Base-by-base conservation (phyloP, 2,797 vertebrate genomes). In the Amphiprion clarkii region DNA sequence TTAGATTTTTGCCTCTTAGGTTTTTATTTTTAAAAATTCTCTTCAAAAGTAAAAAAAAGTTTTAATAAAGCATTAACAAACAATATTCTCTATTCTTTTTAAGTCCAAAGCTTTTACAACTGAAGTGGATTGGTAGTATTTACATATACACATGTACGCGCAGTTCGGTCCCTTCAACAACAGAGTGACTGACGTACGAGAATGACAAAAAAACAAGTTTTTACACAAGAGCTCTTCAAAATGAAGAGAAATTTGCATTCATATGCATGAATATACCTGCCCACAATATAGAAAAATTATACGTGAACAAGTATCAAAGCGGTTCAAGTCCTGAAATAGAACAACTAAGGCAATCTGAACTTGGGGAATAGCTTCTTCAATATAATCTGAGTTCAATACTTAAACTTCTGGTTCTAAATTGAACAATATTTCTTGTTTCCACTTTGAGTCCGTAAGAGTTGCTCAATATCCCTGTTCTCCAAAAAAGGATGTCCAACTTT, bases 211-310 rank as follows among this genome's bases (percentile, higher is more conserved):
- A 87, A 88, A 90, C 63, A 78, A 59, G 33, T 78, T 86, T 92
- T 86, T 93, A 94, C 89, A 94, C 84, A 89, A 93, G 67, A 88
- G 86, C 94, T 95, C 95, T 96, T 95, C 95, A 81, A 95, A 95
- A 95, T 84, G 95, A 96, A 96, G 95, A 95, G 91, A 95, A 94
- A 94, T 93, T 76, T 93, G 88, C 92, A 94, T 93, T 92, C 89
- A 92, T 88, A 87, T 93, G 93, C 93, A 94, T 91, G 87, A 94
- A 94, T 94, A 87, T 88, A 93, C 93, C 90, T 91, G 93, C 69
- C 67, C 91, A 89, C 89, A 79, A 91, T 95, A 96, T 95, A 96
- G 93, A 96, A 95, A 90, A 95, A 95, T 95, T 94, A 95, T 95
- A 95, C 74, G 89, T 92, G 90, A 89, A 90, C 94, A 93, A 93